Evolutionary conservation across 1,140 invertebrate genomes (phyloP), one percentile per base, ranked within the genome.

Genomic region (Drosophila willistoni): DNA sequence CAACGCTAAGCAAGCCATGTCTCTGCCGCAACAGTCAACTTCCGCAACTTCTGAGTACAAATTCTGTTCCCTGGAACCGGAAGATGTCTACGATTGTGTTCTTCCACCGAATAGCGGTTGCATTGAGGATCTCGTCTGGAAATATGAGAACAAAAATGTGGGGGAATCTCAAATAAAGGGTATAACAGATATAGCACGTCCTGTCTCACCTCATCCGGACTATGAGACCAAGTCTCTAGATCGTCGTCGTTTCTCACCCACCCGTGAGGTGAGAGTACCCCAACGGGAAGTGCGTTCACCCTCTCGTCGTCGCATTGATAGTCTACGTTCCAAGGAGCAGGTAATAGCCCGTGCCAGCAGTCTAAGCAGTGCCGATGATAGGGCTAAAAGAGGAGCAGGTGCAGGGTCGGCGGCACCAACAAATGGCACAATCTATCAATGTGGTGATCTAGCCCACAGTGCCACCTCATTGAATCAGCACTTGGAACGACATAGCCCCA

Each of bases 271-370:
- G 3, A 76, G 90, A 6, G 85, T 91, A n/a, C 85, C 85, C 1
- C 79, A 93, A 34, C 17, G 94, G 13, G 93, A 94, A 9, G 90
- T 94, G 10, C 93, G 95, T 61, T 96, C 95, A 0, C 95, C 95
- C 1, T 95, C 94, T 0, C 94, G 93, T 75, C 92, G 95, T 19
- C 94, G 94, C 76, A 96, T 96, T 56, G 89, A 90, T 9, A 93
- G 90, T 63, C 85, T 80, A 39, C 79, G 86, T 7, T 72, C 77
- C 29, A 77, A 73, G 13, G 79, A 81, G 13, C 72, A 79, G 59
- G 74, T 81, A 67, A 90, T 93, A 44, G 76, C 93, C 9, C 91
- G 95, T 66, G 94, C 95, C 12, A 93, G 94, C 82, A 96, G 95
- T 81, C 93, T 94, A 4, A 94, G 94, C 42, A 94, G 94, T 64